Percentiles rank a stretch among this genome's conserved stretches.
These are phyloP conservation scores for Bucco capensis DNA, from an alignment of 2,113 vertebrate genomes.

Conservation along the genomic window DNA sequence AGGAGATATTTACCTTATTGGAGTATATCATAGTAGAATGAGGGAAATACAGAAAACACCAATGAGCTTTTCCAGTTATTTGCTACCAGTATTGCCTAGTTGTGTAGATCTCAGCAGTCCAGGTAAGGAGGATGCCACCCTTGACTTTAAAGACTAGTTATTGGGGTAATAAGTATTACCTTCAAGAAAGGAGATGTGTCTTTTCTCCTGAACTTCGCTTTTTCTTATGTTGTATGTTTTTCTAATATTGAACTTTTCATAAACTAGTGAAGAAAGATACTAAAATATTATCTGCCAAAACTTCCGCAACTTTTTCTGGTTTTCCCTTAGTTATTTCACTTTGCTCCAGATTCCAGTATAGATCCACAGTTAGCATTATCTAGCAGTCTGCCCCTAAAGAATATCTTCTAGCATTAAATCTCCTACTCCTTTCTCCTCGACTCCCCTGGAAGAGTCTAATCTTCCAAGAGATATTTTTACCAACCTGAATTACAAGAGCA, in stretches of 20 bases:
- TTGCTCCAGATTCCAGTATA: background rate
- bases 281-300: background rate
- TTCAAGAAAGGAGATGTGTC: background rate
- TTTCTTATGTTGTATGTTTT: background rate
- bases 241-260: background rate
- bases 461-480: background rate
- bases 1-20: background rate
- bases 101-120: background rate
- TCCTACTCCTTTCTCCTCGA: background rate
- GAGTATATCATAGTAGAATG: background rate
- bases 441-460: background rate
- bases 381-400: background rate
- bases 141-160: background rate
- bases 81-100: background rate
- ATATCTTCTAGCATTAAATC: background rate
- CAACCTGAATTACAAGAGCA: background rate
- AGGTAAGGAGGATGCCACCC: background rate
- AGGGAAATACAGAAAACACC: background rate
- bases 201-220: background rate
- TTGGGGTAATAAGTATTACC: background rate
- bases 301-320: background rate
- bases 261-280: background rate
- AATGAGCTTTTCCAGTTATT: background rate
- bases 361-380: background rate
- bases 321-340: background rate